These are phyloP conservation scores for Euthynnus affinis DNA, from an alignment of 2,797 vertebrate species.

Conservation along the genomic window DNA sequence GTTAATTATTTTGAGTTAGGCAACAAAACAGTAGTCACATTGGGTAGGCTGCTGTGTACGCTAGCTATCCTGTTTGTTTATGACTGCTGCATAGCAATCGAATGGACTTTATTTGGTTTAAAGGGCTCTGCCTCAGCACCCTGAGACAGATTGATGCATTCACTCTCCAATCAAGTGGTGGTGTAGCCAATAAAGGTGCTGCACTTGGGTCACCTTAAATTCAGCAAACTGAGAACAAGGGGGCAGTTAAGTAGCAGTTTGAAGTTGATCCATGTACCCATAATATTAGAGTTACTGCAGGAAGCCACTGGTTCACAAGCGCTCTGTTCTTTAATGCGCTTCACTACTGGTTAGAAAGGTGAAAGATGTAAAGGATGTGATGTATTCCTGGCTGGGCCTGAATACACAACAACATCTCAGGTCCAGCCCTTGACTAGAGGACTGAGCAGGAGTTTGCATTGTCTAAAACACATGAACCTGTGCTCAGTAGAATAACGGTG, in stretches of 20 bases:
- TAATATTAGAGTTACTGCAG: background rate
- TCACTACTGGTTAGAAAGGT: background rate
- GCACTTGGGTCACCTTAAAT: conserved; percentile 9
- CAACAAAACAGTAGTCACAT: background rate
- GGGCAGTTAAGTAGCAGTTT: background rate
- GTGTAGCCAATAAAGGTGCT: background rate
- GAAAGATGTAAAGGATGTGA: no score
- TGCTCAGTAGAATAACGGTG: no score
- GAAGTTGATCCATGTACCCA: background rate
- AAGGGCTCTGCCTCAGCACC: background rate
- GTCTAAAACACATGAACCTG: no score
- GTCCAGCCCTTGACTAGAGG: no score
- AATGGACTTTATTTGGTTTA: conserved; percentile 2
- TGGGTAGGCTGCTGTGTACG: background rate
- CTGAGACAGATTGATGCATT: background rate
- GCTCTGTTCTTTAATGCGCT: background rate
- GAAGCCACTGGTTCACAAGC: background rate
- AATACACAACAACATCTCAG: no score
- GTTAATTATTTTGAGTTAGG: background rate
- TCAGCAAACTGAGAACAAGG: conserved; percentile 4
- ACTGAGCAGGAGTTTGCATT: no score
- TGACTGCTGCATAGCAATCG: background rate
- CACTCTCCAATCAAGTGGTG: background rate
- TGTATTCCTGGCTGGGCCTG: no score
- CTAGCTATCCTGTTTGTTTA: background rate